A percentile compares a stretch with the other conserved stretches of the same genome.
Evolutionary conservation across 2,113 vertebrate genomes (phyloP).

Genomic region (Oreocharis arfaki): DNA sequence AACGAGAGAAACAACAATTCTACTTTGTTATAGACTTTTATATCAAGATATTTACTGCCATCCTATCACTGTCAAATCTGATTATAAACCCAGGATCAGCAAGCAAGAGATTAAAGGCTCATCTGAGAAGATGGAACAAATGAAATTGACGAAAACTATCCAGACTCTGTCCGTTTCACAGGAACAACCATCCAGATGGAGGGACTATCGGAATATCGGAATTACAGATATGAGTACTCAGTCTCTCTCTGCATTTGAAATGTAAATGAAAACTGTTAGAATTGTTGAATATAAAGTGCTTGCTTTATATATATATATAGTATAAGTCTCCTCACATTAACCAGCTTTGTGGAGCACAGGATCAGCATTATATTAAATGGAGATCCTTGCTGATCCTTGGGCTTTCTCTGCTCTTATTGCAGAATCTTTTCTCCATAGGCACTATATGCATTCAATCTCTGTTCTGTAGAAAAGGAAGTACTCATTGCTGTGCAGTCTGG

Average conservation of each 20-base stretch:
- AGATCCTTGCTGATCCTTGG: neutral
- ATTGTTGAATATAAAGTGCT: neutral
- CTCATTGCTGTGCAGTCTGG: neutral
- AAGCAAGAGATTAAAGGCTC: conserved; percentile 27
- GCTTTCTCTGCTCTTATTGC: neutral
- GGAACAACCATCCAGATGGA: neutral
- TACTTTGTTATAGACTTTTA: neutral
- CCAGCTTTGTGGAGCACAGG: neutral
- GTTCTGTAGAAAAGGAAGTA: neutral
- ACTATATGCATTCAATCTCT: neutral
- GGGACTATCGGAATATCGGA: neutral
- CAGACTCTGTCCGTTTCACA: neutral
- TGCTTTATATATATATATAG: neutral
- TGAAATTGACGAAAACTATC: conserved; percentile 8
- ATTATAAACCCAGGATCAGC: conserved; percentile 28
- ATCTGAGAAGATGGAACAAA: conserved; percentile 17
- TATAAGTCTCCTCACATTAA: neutral
- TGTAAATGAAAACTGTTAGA: conserved; percentile 8
- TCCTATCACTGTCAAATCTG: neutral
- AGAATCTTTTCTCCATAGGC: neutral
- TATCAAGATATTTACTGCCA: conserved; percentile 9
- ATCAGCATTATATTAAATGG: neutral
- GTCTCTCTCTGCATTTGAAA: conserved; percentile 4
- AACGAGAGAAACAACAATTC: neutral
- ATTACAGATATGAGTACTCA: neutral